Evolutionary conservation across 2,888 invertebrate species (phyloP), one percentile per base, ranked within the genome.

Genomic region (Axea sp.): DNA sequence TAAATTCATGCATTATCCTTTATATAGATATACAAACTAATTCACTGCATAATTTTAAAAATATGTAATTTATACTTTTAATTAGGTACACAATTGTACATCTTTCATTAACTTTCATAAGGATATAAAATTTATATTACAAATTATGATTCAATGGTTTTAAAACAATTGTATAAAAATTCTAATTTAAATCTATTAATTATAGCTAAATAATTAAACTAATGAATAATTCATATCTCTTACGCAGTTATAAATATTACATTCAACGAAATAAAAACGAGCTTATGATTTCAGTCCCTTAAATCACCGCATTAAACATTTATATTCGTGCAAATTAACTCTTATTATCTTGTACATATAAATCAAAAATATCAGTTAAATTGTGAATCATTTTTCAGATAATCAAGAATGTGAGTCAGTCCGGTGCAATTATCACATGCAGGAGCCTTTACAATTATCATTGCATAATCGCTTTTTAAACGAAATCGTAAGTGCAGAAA

Each of bases 301-400:
- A 39, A 41, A 19, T 19, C 17, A 7, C 9, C 30, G 19, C 19
- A 30, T 55, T 30, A 30, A 12, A 43, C 28, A 53, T 37, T 37
- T 39, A 55, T 39, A 39, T 28, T 41, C 31, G 24, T 31, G 41
- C 26, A 41, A 41, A 41, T 57, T 31, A 19, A 17, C 12, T 33
- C 43, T 33, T 26, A 43, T 64, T 51, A 64, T 33, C 31, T 19
- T 19, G 2, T 26, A n/a, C 24, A 26, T n/a, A 9, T n/a, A 49
- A 49, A 6, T 60, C 17, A 65, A 55, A 55, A 55, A 39, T 39
- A 47, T 39, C 15, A 5, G n/a, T 47, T 39, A 22, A 8, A 47
- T 14, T 28, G 47, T 67, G 67, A 67, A 67, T 57, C 49, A 67
- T 49, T 39, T 65, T 45, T 31, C 41, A 57, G 49, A 57, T 67